Evolutionary conservation across 1,140 invertebrate species (phyloP).

Genomic region (Eubasilissa regina): DNA sequence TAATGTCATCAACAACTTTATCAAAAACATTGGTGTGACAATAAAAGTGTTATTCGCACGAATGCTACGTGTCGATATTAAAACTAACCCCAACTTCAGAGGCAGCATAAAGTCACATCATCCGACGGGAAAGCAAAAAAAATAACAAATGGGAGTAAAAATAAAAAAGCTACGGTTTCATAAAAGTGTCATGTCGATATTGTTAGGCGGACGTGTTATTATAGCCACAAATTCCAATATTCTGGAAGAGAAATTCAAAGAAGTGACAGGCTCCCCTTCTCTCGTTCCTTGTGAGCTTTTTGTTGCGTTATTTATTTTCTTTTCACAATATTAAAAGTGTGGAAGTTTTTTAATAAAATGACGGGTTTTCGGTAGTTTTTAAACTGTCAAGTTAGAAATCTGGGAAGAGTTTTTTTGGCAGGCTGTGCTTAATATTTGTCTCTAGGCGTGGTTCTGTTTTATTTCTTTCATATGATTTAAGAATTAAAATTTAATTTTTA

Average conservation of each 20-base stretch:
- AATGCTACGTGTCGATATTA: too few species aligned
- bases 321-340: background rate
- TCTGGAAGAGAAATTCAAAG: constrained; percentile 4
- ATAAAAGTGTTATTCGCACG: background rate
- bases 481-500: too few species aligned
- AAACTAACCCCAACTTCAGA: background rate
- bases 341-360: constrained; percentile 5
- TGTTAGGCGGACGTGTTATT: constrained; percentile 31
- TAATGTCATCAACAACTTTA: too few species aligned
- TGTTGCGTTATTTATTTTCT: constrained; percentile 17
- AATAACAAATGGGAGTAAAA: constrained; percentile 8
- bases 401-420: too few species aligned
- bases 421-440: too few species aligned
- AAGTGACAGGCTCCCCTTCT: background rate
- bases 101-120: background rate
- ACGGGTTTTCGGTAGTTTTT: background rate
- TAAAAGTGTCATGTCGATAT: constrained; percentile 33
- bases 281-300: background rate
- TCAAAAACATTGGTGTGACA: background rate
- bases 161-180: background rate
- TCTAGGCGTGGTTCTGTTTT: too few species aligned
- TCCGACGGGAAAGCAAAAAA: background rate
- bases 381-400: too few species aligned
- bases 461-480: too few species aligned
- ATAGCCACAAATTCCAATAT: constrained; percentile 22